These are phyloP conservation scores for Bactericera cockerelli DNA, from an alignment of 1,140 invertebrate genomes.

Conservation along the genomic window DNA sequence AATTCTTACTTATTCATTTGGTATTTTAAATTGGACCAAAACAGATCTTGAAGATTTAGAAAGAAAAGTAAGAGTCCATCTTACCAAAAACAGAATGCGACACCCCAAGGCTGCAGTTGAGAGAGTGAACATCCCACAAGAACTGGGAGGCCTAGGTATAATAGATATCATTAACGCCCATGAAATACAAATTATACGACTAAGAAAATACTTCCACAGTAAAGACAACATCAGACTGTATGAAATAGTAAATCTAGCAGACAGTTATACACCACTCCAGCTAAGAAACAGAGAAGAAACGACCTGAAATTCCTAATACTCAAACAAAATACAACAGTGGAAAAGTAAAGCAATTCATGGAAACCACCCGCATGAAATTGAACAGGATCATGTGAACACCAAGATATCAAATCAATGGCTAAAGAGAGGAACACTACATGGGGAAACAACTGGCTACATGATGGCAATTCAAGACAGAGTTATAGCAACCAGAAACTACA, in stretches of 20 bases:
- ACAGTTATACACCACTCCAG: neutral
- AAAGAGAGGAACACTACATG: slow-evolving; percentile 15
- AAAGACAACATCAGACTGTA: neutral
- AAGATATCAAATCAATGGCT: slow-evolving; percentile 23
- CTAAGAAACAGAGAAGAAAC: neutral
- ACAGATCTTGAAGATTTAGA: neutral
- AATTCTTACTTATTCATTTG: neutral
- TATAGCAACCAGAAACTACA: slow-evolving; percentile 22
- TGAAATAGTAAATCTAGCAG: neutral
- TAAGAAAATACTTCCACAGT: neutral
- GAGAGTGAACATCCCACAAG: neutral
- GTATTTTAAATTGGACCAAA: neutral
- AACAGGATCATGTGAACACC: slow-evolving; percentile 18
- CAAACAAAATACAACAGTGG: slow-evolving; percentile 16
- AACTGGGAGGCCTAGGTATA: neutral
- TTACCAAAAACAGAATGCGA: neutral
- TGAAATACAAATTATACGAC: neutral
- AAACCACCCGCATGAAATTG: slow-evolving; percentile 17
- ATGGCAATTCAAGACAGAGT: slow-evolving; percentile 25
- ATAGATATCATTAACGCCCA: neutral
- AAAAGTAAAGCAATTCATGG: slow-evolving; percentile 20
- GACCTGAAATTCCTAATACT: neutral
- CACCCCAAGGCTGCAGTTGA: neutral
- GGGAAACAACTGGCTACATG: slow-evolving; percentile 21
- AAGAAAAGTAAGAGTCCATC: neutral